Evolutionary conservation across 2,113 vertebrate species (phyloP).

Genomic region (Leiothrix lutea): DNA sequence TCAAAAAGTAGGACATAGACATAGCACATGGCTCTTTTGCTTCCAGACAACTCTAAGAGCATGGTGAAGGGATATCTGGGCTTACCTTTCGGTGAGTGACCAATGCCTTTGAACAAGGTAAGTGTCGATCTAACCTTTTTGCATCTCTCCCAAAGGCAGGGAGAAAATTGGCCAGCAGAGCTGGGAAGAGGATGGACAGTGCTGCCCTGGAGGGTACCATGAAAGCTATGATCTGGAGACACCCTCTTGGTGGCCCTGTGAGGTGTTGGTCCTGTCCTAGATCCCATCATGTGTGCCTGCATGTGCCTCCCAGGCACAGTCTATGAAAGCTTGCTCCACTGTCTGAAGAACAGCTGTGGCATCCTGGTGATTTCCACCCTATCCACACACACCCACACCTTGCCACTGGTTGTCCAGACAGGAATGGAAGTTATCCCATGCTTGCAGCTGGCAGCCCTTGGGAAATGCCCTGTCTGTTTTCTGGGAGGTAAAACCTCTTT

Average conservation of each 20-base stretch:
- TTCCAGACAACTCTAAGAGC: neutral
- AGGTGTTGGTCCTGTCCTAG: neutral
- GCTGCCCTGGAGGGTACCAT: neutral
- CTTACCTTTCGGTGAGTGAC: neutral
- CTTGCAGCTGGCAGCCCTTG: neutral
- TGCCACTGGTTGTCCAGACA: neutral
- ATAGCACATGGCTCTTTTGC: neutral
- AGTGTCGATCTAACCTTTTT: neutral
- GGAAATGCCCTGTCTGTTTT: neutral
- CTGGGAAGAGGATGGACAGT: neutral
- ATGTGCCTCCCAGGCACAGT: neutral
- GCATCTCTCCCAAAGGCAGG: neutral
- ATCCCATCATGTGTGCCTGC: neutral
- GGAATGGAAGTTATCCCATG: neutral
- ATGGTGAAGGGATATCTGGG: neutral
- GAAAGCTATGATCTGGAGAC: fast-evolving
- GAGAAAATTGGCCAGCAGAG: neutral
- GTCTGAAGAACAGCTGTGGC: neutral
- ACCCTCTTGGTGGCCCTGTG: neutral
- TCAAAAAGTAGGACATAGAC: neutral
- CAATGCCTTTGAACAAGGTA: neutral
- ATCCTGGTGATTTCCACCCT: neutral
- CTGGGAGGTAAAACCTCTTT: neutral
- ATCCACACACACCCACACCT: neutral
- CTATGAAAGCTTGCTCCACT: neutral